phyloP scores from a whole-genome alignment of 2,797 vertebrate species.

The Myiotriccus ornatus region DNA sequence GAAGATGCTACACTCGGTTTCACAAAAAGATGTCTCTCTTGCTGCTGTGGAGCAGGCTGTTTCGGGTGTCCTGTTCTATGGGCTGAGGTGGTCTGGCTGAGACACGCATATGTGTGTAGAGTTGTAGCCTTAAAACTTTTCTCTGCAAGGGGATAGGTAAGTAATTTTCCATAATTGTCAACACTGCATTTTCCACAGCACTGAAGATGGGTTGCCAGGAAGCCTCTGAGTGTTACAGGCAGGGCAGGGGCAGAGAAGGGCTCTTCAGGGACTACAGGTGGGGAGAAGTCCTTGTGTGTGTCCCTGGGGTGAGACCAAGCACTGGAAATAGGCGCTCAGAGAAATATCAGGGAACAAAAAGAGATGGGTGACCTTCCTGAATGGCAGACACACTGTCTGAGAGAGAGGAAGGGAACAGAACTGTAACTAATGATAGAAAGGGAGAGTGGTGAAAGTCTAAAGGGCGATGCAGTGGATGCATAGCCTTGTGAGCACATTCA shows the following conservation, averaged over 20 bases:
- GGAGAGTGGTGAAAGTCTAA: not conserved
- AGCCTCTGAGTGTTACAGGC: not conserved
- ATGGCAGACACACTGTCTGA: not conserved
- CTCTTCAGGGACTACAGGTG: not conserved
- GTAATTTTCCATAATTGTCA: not conserved
- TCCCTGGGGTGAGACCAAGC: not conserved
- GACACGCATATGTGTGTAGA: fast-evolving
- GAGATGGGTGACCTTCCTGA: not conserved
- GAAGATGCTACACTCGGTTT: not conserved
- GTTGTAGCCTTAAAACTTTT: not conserved
- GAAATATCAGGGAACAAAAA: not conserved
- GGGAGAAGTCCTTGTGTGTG: not conserved
- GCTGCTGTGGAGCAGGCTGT: not conserved
- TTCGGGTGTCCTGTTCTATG: not conserved
- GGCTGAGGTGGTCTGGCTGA: not conserved
- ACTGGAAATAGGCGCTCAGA: not conserved
- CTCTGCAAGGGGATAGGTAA: not conserved
- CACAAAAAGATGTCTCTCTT: not conserved
- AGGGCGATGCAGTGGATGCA: not conserved
- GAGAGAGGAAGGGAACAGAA: not conserved
- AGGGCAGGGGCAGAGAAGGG: not conserved
- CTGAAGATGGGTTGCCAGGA: not conserved
- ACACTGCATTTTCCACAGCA: not conserved
- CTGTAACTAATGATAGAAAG: not conserved
- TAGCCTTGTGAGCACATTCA: not conserved